Percentiles rank a stretch among this genome's conserved stretches.
phyloP scores from a whole-genome alignment of 2,888 invertebrate species.

The Lithophane ornitopus region DNA sequence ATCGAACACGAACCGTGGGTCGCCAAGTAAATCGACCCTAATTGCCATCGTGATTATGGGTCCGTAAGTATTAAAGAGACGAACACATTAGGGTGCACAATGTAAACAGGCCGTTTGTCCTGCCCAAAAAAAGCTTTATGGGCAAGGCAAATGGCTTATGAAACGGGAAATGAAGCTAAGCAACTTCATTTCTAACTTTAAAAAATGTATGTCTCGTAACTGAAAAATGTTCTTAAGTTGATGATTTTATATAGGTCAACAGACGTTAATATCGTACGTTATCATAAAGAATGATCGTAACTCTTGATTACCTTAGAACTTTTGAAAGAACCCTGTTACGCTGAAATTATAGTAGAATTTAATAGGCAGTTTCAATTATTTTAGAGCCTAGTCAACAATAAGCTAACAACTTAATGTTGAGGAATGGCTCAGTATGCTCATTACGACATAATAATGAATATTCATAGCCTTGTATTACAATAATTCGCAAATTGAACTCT shows the following conservation, averaged over 20 bases:
- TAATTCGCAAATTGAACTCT: constrained; percentile 41
- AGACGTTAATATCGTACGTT: not conserved
- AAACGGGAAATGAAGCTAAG: no score
- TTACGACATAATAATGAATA: constrained; percentile 49
- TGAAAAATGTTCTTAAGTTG: not conserved
- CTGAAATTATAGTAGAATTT: constrained; percentile 3
- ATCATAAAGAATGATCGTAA: not conserved
- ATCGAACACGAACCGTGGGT: constrained; percentile 14
- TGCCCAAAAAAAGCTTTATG: not conserved
- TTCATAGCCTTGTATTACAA: constrained; percentile 56
- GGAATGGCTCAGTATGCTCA: constrained; percentile 39
- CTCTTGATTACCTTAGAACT: not conserved
- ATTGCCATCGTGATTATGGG: constrained; percentile 24
- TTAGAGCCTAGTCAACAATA: constrained; percentile 27
- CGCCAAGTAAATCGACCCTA: constrained; percentile 27
- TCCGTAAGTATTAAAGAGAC: not conserved
- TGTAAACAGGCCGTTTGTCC: not conserved
- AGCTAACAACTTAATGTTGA: constrained; percentile 24
- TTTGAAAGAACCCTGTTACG: not conserved
- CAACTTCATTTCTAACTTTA: not conserved
- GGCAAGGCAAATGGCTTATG: no score
- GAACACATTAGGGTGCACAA: not conserved
- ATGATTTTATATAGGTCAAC: not conserved
- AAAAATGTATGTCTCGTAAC: not conserved
- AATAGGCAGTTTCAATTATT: constrained; percentile 22